Evolutionary conservation across 2,113 vertebrate species (phyloP).

Genomic region (Callaeas wilsoni): DNA sequence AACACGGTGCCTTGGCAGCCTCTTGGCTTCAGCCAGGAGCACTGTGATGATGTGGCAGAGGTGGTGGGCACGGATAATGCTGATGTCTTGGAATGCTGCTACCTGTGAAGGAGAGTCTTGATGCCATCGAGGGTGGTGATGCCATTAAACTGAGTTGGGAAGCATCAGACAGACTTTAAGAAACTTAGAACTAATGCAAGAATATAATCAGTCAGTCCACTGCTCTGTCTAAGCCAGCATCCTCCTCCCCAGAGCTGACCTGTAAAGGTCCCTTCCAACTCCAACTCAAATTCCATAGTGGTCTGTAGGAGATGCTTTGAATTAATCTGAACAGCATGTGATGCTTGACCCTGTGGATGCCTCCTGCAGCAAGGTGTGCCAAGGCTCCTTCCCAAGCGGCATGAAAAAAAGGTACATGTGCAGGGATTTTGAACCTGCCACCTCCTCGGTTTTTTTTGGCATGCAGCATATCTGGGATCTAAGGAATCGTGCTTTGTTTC

Average conservation of each 20-base stretch:
- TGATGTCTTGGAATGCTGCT: neutral
- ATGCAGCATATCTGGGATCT: neutral
- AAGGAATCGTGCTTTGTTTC: neutral
- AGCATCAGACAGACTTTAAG: neutral
- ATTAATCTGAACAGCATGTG: neutral
- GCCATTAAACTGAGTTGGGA: neutral
- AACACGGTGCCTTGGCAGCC: rapidly evolving
- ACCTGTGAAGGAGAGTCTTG: neutral
- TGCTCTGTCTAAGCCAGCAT: neutral
- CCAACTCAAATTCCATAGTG: neutral
- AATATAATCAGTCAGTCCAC: neutral
- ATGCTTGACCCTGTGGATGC: neutral
- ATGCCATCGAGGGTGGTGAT: rapidly evolving
- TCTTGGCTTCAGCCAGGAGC: neutral
- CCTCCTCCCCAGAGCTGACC: neutral
- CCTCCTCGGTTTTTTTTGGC: neutral
- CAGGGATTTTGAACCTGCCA: neutral
- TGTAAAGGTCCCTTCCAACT: neutral
- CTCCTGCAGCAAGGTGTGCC: neutral
- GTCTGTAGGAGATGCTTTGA: neutral
- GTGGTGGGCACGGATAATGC: neutral
- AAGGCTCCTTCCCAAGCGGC: rapidly evolving
- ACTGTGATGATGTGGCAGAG: neutral
- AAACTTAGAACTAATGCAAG: neutral
- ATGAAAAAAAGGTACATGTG: neutral